Percentiles rank a stretch among this genome's conserved stretches.
phyloP scores from a whole-genome alignment of 2,888 invertebrate species.

The Drosophila mettleri region DNA sequence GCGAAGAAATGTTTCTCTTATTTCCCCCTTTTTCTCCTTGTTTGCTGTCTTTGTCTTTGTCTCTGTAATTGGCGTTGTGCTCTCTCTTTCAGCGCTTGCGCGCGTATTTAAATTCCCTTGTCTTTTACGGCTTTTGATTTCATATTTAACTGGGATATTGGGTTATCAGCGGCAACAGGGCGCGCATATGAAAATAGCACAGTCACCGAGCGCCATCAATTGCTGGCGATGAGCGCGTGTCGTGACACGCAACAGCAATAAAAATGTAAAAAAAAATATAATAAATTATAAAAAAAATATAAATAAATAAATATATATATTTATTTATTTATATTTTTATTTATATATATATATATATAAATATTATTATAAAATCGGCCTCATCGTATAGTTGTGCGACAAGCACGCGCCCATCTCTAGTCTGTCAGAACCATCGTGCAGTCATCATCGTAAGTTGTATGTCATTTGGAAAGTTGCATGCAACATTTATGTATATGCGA shows the following conservation, averaged over 20 bases:
- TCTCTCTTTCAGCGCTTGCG: constrained; percentile 44
- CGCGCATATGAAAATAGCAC: constrained; percentile 73
- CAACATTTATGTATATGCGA: constrained; percentile 14
- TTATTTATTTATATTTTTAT: too few relatives aligned
- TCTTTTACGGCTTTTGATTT: constrained; percentile 64
- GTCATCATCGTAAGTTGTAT: constrained; percentile 19
- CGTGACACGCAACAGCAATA: constrained; percentile 2
- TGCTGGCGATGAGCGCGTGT: constrained; percentile 4
- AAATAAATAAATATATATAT: too few relatives aligned
- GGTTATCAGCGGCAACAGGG: constrained; percentile 71
- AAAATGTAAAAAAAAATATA: too few relatives aligned
- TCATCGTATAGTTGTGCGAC: background rate
- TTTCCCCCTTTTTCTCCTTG: background rate
- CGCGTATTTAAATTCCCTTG: constrained; percentile 51
- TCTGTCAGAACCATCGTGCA: constrained; percentile 14
- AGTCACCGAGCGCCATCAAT: constrained; percentile 26
- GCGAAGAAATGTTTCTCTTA: background rate
- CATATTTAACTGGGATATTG: constrained; percentile 75
- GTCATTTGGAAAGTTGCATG: constrained; percentile 41
- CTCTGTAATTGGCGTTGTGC: constrained; percentile 39
- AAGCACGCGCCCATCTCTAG: background rate
- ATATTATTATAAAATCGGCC: background rate
- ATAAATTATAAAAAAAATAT: too few relatives aligned
- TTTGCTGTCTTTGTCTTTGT: constrained; percentile 22
- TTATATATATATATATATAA: background rate